Conservation (phyloP, 2,113 vertebrate species). For the Trichomycterus rosablanca region DNA sequence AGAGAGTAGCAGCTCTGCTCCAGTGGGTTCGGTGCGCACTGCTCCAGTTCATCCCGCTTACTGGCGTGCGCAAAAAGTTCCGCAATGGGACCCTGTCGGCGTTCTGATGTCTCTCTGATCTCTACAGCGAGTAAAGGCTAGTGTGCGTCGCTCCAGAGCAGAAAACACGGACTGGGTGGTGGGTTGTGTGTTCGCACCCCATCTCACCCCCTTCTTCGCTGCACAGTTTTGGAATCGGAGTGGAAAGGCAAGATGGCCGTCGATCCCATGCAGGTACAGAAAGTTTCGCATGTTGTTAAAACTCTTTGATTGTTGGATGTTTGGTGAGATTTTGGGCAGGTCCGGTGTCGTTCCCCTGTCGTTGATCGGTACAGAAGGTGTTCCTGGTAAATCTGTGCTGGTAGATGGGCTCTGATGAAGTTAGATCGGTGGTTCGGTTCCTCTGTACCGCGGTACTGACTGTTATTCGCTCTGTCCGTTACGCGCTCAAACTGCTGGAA, state of each 20-base stretch:
- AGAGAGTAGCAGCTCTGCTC: constrained; percentile 14
- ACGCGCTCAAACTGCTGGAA: background rate
- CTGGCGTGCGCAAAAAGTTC: background rate
- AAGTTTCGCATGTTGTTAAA: constrained; percentile 60
- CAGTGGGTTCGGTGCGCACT: background rate
- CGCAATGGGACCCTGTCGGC: constrained; percentile 52
- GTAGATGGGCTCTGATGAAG: no score
- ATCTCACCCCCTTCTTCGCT: constrained; percentile 51
- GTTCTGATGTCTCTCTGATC: constrained; percentile 53
- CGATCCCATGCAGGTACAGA: constrained; percentile 79
- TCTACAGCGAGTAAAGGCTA: constrained; percentile 37
- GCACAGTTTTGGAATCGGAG: constrained; percentile 70
- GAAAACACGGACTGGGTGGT: constrained; percentile 47
- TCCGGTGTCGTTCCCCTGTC: background rate
- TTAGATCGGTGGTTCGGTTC: no score
- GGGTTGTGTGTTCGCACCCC: constrained; percentile 47
- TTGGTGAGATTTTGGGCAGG: background rate
- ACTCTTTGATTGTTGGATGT: background rate
- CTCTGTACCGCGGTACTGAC: no score
- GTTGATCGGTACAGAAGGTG: no score
- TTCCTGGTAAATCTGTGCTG: no score
- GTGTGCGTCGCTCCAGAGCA: constrained; percentile 51
- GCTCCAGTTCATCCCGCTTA: background rate
- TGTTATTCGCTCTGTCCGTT: background rate
- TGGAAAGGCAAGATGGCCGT: constrained; percentile 77